phyloP scores from a whole-genome alignment of 2,113 vertebrate genomes.

The Boulengeromyrus knoepffleri region DNA sequence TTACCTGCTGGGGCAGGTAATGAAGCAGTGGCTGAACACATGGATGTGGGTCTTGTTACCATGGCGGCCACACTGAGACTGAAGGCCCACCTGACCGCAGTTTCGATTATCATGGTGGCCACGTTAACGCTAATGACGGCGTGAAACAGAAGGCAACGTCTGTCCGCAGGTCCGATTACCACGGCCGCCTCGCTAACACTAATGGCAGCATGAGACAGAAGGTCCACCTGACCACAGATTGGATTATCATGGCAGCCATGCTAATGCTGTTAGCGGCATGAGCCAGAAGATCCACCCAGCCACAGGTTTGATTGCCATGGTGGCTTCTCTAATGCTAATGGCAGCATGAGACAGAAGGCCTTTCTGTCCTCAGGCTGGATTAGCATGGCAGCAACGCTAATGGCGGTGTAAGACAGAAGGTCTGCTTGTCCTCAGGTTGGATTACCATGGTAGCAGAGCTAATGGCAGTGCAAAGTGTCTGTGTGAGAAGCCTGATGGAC shows the following conservation, averaged over 20 bases:
- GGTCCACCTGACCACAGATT: not conserved
- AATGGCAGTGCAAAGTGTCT: not conserved
- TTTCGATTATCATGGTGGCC: constrained; percentile 21
- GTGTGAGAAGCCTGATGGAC: constrained; percentile 22
- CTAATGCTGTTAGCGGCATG: not conserved
- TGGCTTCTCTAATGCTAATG: constrained; percentile 10
- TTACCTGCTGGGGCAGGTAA: constrained; percentile 37
- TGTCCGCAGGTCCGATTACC: constrained; percentile 20
- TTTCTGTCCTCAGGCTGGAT: not conserved
- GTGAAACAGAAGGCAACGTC: not conserved
- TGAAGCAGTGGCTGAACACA: constrained; percentile 33
- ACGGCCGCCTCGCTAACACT: not conserved
- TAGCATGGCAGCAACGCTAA: not conserved
- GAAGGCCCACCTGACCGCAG: not conserved
- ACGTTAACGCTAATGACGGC: not conserved
- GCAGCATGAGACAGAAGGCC: not conserved
- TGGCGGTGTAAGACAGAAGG: not conserved
- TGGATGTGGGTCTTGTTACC: constrained; percentile 36
- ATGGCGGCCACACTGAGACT: constrained; percentile 28
- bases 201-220: not conserved
- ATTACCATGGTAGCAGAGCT: not conserved
- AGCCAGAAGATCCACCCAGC: not conserved
- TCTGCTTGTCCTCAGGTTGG: not conserved
- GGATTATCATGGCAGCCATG: not conserved
- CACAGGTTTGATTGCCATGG: too few relatives aligned